Conservation (phyloP, 2,113 vertebrate genomes). For the Heteronetta atricapilla region DNA sequence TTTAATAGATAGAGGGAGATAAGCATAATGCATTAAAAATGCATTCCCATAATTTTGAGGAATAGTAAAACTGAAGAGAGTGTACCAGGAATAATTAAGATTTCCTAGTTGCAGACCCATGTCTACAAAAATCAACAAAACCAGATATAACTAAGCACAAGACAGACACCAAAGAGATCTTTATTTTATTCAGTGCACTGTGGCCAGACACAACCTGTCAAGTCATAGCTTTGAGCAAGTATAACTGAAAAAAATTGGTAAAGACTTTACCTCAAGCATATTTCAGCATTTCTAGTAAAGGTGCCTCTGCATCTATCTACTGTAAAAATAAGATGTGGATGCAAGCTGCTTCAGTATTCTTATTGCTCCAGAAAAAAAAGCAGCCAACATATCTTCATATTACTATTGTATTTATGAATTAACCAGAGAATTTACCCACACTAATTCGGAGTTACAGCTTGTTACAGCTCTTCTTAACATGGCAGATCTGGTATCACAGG, state of each 20-base stretch:
- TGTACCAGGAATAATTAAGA: background rate
- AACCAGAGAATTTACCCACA: background rate
- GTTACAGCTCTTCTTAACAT: background rate
- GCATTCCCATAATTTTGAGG: background rate
- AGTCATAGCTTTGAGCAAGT: background rate
- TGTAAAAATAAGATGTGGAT: background rate
- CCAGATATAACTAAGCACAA: background rate
- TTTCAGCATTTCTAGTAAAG: background rate
- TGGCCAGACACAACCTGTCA: background rate
- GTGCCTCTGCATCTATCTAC: background rate
- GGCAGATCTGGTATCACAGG: background rate
- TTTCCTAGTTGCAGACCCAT: background rate
- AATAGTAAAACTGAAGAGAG: background rate
- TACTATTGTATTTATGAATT: background rate
- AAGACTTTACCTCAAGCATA: background rate
- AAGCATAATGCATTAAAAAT: background rate
- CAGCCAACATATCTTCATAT: background rate
- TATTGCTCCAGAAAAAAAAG: background rate
- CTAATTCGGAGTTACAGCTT: background rate
- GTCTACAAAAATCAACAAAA: background rate
- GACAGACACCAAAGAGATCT: background rate
- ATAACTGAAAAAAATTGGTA: background rate
- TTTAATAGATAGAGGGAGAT: background rate
- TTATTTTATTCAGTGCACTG: background rate
- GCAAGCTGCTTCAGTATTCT: background rate